Percentiles rank a stretch among this genome's conserved stretches.
phyloP scores from a whole-genome alignment of 2,113 vertebrate species.

The Vanacampus margaritifer region DNA sequence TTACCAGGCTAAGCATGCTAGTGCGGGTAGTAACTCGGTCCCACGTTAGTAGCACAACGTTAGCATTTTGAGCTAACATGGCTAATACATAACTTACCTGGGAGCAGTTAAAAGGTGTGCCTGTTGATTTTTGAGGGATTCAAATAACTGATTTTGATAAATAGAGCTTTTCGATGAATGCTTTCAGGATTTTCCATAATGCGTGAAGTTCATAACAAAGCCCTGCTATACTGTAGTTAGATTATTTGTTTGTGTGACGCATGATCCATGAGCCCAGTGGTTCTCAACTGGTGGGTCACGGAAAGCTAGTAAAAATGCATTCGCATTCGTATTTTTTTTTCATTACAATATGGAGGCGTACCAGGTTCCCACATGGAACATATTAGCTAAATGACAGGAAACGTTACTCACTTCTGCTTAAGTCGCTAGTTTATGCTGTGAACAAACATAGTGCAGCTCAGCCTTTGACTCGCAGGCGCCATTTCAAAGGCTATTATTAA shows the following conservation, averaged over 20 bases:
- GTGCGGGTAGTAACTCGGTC: not conserved
- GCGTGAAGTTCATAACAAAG: not conserved
- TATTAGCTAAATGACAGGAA: too few relatives aligned
- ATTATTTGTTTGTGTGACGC: constrained; percentile 3
- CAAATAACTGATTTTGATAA: constrained; percentile 36
- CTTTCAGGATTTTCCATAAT: constrained; percentile 59
- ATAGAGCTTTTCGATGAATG: constrained; percentile 56
- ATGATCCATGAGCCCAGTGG: not conserved
- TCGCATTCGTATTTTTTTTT: too few relatives aligned
- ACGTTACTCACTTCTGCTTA: too few relatives aligned
- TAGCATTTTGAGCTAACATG: not conserved
- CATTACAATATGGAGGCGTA: too few relatives aligned
- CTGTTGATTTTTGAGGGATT: not conserved
- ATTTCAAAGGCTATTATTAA: too few relatives aligned
- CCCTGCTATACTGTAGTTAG: not conserved
- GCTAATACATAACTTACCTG: not conserved
- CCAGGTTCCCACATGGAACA: too few relatives aligned
- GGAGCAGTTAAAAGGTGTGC: too few relatives aligned
- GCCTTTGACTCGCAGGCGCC: too few relatives aligned
- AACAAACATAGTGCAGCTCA: not conserved
- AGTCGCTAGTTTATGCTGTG: not conserved
- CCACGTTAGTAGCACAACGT: not conserved
- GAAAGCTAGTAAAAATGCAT: too few relatives aligned
- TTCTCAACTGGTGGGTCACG: too few relatives aligned
- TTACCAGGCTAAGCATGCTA: not conserved